Conservation (phyloP, 2,888 invertebrate genomes). For the Pristionchus exspectatus region DNA sequence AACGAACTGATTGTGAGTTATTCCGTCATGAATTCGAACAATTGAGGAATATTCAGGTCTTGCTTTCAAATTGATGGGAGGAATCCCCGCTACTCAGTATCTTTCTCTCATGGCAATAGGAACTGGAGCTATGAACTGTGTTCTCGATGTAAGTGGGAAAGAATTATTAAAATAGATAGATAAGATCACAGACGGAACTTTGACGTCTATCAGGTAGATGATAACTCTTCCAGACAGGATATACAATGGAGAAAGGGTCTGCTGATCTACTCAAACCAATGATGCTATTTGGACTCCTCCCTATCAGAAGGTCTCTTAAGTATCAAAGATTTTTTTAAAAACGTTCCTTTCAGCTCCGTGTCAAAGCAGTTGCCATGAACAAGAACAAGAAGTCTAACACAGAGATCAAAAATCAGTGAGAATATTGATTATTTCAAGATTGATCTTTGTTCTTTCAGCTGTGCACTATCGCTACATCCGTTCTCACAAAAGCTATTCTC, state of each 20-base stretch:
- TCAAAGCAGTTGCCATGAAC: not conserved
- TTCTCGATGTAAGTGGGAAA: not conserved
- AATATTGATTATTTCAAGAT: not conserved
- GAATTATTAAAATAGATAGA: not conserved
- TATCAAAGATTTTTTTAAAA: not conserved
- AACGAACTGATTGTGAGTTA: conserved; percentile 24
- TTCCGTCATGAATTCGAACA: not conserved
- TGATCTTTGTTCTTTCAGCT: conserved; percentile 15
- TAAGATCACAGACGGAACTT: not conserved
- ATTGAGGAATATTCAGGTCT: not conserved
- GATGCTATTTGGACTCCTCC: conserved; percentile 30
- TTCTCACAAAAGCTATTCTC: conserved; percentile 5
- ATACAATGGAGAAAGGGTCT: not conserved
- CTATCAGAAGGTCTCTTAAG: not conserved
- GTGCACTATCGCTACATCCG: not conserved
- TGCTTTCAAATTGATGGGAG: not conserved
- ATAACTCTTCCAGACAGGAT: not conserved
- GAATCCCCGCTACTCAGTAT: conserved; percentile 16
- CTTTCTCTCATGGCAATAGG: conserved; percentile 5
- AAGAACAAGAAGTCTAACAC: conserved; percentile 27
- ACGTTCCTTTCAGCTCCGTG: not conserved
- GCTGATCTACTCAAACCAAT: not conserved
- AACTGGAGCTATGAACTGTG: conserved; percentile 35
- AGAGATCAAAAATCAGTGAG: conserved; percentile 23
- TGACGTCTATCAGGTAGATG: not conserved